Base-by-base conservation (phyloP, 2,888 invertebrate species). In the Lissocephala sabroskyi region DNA sequence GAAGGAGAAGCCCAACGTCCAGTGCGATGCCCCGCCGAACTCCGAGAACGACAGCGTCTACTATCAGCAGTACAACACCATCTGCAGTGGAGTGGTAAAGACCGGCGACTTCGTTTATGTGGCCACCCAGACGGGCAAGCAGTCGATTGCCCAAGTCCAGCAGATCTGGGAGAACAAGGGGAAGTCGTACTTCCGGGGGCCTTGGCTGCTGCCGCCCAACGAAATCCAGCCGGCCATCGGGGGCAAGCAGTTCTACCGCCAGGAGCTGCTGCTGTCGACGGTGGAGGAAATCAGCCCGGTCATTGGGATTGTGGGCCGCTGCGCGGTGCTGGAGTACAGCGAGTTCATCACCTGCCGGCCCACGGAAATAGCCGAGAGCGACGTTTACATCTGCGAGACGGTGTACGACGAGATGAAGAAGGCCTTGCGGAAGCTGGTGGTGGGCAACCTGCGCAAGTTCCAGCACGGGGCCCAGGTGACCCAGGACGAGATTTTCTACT, bases 101-200 rank as follows among this genome's bases (percentile, higher is more conserved):
- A 92, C 92, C 0, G 96, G 98, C 1, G 98, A 99, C 85, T 96
- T 92, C 83, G 97, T 98, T 35, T 97, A 97, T 80, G 95, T 98
- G 10, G 95, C 95, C 51, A 94, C 94, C 0, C 94, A 95, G 74
- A 93, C 93, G 11, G 95, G 95, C 40, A 91, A 93, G 83, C 96
- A 97, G 81, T 90, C 95, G 73, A 92, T 98, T 55, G 94, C 96
- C 9, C 93, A 97, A 82, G 92, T 98, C 59, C 96, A 98, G 82
- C 91, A 92, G 51, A 93, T 98, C 80, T 98, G 97, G 97, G 94
- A 94, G 76, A 94, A 94, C 84, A 95, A 94, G 79, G 95, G 94
- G 41, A 93, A 94, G 81, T 92, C 93, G 45, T 96, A 92, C 82
- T 96, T 98, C 86, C 94, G 94, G 56, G 98, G 98, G 0, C 96